phyloP scores from a whole-genome alignment of 2,888 invertebrate species.

The Drosophila ustulata region DNA sequence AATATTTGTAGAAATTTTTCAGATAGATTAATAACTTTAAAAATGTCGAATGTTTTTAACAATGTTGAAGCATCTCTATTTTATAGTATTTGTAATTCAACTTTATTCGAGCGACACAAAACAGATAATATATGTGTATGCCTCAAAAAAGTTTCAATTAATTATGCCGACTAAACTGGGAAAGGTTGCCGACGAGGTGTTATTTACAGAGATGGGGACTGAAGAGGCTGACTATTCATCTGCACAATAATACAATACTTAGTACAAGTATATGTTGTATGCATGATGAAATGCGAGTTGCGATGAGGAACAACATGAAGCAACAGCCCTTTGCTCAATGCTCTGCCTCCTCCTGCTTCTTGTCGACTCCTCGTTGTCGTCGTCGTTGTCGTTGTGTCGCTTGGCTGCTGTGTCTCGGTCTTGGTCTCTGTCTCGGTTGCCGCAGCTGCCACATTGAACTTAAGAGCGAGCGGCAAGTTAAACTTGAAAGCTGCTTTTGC shows the following conservation, averaged over 20 bases:
- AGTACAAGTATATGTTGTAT: constrained; percentile 16
- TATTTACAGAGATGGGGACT: constrained; percentile 21
- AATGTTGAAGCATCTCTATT: too few relatives aligned
- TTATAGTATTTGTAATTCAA: not conserved
- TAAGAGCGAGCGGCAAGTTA: constrained; percentile 51
- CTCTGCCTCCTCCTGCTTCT: constrained; percentile 41
- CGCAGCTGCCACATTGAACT: constrained; percentile 52
- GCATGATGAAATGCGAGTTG: constrained; percentile 17
- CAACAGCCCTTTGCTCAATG: constrained; percentile 67
- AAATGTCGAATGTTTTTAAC: too few relatives aligned
- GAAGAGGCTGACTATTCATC: constrained; percentile 13
- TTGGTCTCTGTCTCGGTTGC: constrained; percentile 17
- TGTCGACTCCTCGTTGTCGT: not conserved
- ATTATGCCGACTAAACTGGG: not conserved
- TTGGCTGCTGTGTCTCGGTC: constrained; percentile 37
- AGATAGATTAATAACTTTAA: too few relatives aligned
- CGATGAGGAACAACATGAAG: constrained; percentile 58
- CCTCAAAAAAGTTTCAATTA: not conserved
- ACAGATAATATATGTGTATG: not conserved
- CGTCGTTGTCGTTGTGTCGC: constrained; percentile 7
- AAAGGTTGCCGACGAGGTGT: constrained; percentile 3
- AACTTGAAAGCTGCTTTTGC: constrained; percentile 62
- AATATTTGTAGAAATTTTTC: too few relatives aligned
- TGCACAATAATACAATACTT: constrained; percentile 27
- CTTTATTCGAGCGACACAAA: not conserved